Evolutionary conservation across 2,888 invertebrate genomes (phyloP), one percentile per base, ranked within the genome.

Genomic region (Miltochrista miniata): DNA sequence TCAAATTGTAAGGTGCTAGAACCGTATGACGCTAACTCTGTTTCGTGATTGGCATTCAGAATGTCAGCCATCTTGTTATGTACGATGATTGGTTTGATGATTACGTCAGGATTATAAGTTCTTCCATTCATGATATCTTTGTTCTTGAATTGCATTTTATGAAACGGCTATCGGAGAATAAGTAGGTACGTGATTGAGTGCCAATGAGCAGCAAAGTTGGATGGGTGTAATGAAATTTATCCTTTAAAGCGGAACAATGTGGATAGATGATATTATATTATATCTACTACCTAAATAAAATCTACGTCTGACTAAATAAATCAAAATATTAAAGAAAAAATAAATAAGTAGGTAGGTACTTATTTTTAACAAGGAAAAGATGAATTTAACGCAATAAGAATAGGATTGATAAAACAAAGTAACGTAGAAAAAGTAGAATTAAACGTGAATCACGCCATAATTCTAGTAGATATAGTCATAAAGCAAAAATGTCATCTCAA

Each of bases 1-100:
- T 90, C 89, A 89, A 87, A 83, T 76, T 81, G 76, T 80, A 74
- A 81, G 86, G 85, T 85, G 85, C 82, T 85, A 84, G 83, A 81
- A 84, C 81, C 79, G 76, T 78, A 80, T 85, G 87, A 88, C 85
- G 85, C 74, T 81, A 76, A 76, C 70, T 63, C 72, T 59, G 56
- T 62, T 68, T 72, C 87, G 88, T 89, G 90, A 87, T 87, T 87
- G 80, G 88, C 79, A 79, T 89, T 79, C 76, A 63, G 73, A 81
- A 77, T 67, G 79, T 67, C 87, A 65, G 89, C 88, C 88, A 87
- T 89, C 77, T 88, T 89, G 85, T 75, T 72, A 73, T 76, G 68
- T 70, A 65, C 69, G 74, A 61, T 60, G 64, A 75, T 76, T 75
- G 77, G 82, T 80, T 76, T 76, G 75, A 58, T 66, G 62, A 64